Evolutionary conservation across 2,888 invertebrate genomes (phyloP), one percentile per base, ranked within the genome.

Genomic region (Colostygia pectinataria): DNA sequence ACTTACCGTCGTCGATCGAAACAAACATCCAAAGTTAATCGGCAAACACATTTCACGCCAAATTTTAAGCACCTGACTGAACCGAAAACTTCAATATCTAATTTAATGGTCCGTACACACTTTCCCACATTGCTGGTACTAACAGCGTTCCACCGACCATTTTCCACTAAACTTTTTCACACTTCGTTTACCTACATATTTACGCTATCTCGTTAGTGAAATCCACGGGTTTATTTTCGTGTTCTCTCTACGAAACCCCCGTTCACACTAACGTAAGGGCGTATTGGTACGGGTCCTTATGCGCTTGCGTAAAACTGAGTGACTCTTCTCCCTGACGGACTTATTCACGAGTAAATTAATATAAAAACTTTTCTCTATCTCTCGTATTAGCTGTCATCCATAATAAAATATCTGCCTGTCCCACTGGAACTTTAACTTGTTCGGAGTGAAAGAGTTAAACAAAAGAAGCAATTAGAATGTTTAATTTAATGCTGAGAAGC

Each of bases 311-410:
- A 62, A 66, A 80, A 71, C 77, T 63, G 72, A 86, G 84, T 85
- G 84, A 87, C 85, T 86, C 85, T 82, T 85, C 77, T 73, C 74
- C 77, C 76, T 80, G 77, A 78, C 82, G 71, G 85, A 85, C 86
- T 88, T 85, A 83, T 83, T 85, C 85, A 80, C 77, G 71, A 85
- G 85, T 87, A 88, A 89, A 89, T 89, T 89, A 89, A 87, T 88
- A 87, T 85, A 86, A 86, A 83, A 89, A 88, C 86, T 87, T 89
- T 88, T 85, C 80, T 77, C 74, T 65, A 67, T 77, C 79, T 64
- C 73, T 72, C 72, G 73, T 79, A 85, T 83, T 80, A 88, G 80
- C 78, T 73, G 82, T 77, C 78, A 74, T 72, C 73, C 72, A 78
- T 82, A 84, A 83, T 85, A 86, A 87, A 86, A 87, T 80, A 80